Evolutionary conservation across 92 coral and sea anemone genomes (phyloP), one percentile per base, ranked within the genome.

Genomic region (Zoanthus gigantus): DNA sequence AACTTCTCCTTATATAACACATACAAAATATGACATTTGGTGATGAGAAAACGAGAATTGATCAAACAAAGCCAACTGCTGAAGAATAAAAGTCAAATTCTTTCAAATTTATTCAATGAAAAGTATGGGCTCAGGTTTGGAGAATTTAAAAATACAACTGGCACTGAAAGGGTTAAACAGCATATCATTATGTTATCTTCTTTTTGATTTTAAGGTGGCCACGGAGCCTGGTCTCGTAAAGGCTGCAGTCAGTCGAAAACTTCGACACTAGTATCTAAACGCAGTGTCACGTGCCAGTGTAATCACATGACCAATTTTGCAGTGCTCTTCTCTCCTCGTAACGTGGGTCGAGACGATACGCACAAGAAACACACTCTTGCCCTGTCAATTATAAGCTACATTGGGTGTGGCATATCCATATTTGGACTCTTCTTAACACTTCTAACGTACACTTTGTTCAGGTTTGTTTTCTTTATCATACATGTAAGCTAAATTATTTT

Each of bases 361-460:
- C 32, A 78, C 3, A 42, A 32, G 53, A 31, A 30, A 50, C 92
- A 92, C 78, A 86, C 57, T 81, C 30, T 65, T 42, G 94, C 94
- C 0, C 69, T 94, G 83, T 79, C 92, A 15, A 83, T 97, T 71
- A 91, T 97, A 87, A 92, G 93, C 82, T 95, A 90, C 82, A 87
- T 97, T 29, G 99, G 99, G 15, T 97, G 99, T 74, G 95, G 90
- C 5, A 90, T 97, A 32, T 97, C 99, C n/a, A 69, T 97, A 72
- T 75, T 92, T 13, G 98, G 97, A 14, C 88, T 92, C 17, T 12
- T 84, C 2, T 80, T 95, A 2, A 97, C 99, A 5, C 91, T 97
- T 72, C 81, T 97, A 8, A 97, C 99, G 63, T 97, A 90, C 88
- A 71, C 91, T 12, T 45, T 95, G 74, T 97, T 97, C 93, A 95